Evolutionary conservation across 92 coral and sea anemone species (phyloP).

Genomic region (Palythoa heliodiscus): DNA sequence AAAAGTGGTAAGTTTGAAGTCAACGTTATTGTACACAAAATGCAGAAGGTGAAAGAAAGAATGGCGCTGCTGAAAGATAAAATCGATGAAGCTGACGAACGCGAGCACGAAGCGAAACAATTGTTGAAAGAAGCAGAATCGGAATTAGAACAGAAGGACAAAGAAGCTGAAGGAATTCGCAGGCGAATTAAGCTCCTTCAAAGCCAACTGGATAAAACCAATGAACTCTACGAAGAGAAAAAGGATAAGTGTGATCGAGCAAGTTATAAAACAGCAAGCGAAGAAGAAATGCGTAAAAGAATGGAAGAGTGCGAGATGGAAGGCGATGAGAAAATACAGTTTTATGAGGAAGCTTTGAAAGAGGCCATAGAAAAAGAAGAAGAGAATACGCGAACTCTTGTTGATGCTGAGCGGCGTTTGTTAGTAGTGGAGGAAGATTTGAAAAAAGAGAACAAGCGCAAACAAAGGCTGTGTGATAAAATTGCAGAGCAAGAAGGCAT

Average conservation of each 20-base stretch:
- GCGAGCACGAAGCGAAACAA: slow-evolving; percentile 62
- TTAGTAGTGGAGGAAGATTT: slow-evolving; percentile 66
- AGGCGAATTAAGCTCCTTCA: slow-evolving; percentile 56
- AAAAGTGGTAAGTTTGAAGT: not conserved
- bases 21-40: not conserved
- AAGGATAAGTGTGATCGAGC: slow-evolving; percentile 47
- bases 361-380: slow-evolving; percentile 59
- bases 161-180: slow-evolving; percentile 75
- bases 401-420: slow-evolving; percentile 75
- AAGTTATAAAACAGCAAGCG: slow-evolving; percentile 55
- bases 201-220: slow-evolving; percentile 55
- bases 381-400: slow-evolving; percentile 57
- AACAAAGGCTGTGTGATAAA: not conserved
- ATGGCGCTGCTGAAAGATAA: slow-evolving; percentile 65
- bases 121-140: slow-evolving; percentile 62
- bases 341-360: slow-evolving; percentile 57
- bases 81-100: slow-evolving; percentile 77
- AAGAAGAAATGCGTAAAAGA: slow-evolving; percentile 70
- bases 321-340: slow-evolving; percentile 78
- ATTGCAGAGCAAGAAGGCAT: slow-evolving; percentile 23
- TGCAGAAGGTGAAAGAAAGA: slow-evolving; percentile 57
- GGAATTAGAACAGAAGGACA: slow-evolving; percentile 42
- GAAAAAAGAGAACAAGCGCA: slow-evolving; percentile 50
- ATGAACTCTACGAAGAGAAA: slow-evolving; percentile 55
- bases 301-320: slow-evolving; percentile 84